phyloP scores from a whole-genome alignment of 2,113 vertebrate genomes.

The Acanthisitta chloris region DNA sequence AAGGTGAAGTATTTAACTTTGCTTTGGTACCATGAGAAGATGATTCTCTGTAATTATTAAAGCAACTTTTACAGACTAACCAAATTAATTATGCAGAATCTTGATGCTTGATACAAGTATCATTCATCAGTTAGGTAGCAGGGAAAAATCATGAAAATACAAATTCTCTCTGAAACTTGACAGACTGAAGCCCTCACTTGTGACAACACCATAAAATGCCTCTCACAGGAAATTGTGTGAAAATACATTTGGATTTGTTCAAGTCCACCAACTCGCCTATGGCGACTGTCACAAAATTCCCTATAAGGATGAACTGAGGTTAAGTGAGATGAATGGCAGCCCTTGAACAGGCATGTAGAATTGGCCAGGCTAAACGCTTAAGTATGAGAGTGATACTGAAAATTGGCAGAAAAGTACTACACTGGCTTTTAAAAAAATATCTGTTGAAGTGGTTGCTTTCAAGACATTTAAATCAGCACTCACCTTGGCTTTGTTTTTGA shows the following conservation, averaged over 20 bases:
- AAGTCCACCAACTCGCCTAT: fast-evolving
- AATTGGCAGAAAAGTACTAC: not conserved
- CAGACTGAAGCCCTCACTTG: not conserved
- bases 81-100: not conserved
- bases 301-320: not conserved
- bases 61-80: not conserved
- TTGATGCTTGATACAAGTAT: not conserved
- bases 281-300: not conserved
- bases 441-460: not conserved
- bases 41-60: not conserved
- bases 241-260: not conserved
- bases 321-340: not conserved
- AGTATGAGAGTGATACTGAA: not conserved
- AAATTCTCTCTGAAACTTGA: not conserved
- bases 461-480: not conserved
- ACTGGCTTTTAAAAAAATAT: not conserved
- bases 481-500: slow-evolving; percentile 41
- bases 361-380: not conserved
- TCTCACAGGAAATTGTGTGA: not conserved
- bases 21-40: not conserved
- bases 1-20: not conserved
- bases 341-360: not conserved
- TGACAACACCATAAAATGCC: not conserved
- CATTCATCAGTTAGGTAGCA: not conserved
- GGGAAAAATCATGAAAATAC: not conserved